Percentiles rank a stretch among this genome's conserved stretches.
Evolutionary conservation across 1,140 invertebrate genomes (phyloP).

Genomic region (Gryon sp.): DNA sequence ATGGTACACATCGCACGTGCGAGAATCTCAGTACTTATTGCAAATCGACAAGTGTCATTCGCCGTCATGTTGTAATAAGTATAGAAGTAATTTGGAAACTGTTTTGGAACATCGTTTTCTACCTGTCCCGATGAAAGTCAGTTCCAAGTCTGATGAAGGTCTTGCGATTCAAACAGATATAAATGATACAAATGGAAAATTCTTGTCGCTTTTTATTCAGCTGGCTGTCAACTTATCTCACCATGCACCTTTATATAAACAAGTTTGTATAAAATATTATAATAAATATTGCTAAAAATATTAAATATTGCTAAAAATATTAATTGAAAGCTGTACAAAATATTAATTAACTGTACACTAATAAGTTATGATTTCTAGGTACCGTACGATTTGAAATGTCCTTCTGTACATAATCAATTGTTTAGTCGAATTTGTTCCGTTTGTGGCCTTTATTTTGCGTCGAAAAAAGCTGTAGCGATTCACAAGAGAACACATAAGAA

Average conservation of each 20-base stretch:
- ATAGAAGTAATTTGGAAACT: conserved; percentile 3
- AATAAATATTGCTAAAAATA: too few species aligned
- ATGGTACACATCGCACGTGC: conserved; percentile 8
- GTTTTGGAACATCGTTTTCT: conserved; percentile 4
- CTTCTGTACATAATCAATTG: too few species aligned
- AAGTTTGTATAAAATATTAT: not conserved
- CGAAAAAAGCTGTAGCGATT: too few species aligned
- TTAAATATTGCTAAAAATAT: too few species aligned
- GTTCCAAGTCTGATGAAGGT: conserved; percentile 3
- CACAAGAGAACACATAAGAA: too few species aligned
- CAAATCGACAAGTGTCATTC: conserved; percentile 15
- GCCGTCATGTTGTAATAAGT: not conserved
- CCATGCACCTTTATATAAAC: not conserved
- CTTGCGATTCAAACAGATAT: not conserved
- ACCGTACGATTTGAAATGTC: too few species aligned
- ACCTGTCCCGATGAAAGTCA: conserved; percentile 6
- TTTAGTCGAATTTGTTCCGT: too few species aligned
- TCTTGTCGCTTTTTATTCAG: not conserved
- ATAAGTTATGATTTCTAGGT: too few species aligned
- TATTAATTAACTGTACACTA: too few species aligned
- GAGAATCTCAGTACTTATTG: conserved; percentile 17
- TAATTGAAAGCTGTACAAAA: too few species aligned
- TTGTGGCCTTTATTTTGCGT: too few species aligned
- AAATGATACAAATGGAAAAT: conserved; percentile 6
- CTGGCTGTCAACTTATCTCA: not conserved